Conservation (phyloP, 2,113 vertebrate genomes). For the Hirundichthys speculiger region DNA sequence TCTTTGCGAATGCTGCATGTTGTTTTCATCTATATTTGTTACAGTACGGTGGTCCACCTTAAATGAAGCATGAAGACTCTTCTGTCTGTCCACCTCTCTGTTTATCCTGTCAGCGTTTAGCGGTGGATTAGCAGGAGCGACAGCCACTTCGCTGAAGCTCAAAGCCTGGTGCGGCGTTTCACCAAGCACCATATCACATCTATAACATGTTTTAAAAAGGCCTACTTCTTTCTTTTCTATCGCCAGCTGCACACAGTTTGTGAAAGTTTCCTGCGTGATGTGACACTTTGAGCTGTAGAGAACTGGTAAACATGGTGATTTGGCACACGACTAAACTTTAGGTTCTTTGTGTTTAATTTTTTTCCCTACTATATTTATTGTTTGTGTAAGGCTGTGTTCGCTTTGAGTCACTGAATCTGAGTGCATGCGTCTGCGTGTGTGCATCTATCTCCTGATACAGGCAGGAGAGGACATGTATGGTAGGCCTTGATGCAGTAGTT, state of each 20-base stretch:
- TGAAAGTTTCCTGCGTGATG: conserved; percentile 5
- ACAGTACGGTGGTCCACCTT: conserved; percentile 32
- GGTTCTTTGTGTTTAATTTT: not conserved
- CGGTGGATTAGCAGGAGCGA: conserved; percentile 51
- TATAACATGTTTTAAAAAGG: conserved; percentile 11
- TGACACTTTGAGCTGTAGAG: conserved; percentile 21
- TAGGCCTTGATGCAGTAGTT: conserved; percentile 34
- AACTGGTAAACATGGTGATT: conserved; percentile 25
- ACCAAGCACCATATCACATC: conserved; percentile 41
- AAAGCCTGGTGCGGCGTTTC: too few species aligned
- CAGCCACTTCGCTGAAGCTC: conserved; percentile 47
- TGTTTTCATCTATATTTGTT: conserved; percentile 52
- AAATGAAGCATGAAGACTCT: conserved; percentile 69
- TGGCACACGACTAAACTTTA: conserved; percentile 35
- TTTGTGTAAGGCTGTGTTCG: conserved; percentile 45
- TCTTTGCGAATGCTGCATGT: conserved; percentile 74
- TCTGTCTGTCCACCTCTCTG: conserved; percentile 26
- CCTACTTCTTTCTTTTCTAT: conserved; percentile 36
- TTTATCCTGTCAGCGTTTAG: conserved; percentile 40
- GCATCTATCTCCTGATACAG: conserved; percentile 6
- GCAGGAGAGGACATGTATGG: conserved; percentile 43
- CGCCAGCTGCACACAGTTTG: conserved; percentile 26
- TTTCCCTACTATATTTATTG: conserved; percentile 64
- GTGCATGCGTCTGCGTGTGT: conserved; percentile 15
- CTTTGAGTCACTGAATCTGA: conserved; percentile 41